A percentile compares a stretch with the other conserved stretches of the same genome.
These are phyloP conservation scores for Sparidentex hasta DNA, from an alignment of 2,797 vertebrate genomes.

Conservation along the genomic window DNA sequence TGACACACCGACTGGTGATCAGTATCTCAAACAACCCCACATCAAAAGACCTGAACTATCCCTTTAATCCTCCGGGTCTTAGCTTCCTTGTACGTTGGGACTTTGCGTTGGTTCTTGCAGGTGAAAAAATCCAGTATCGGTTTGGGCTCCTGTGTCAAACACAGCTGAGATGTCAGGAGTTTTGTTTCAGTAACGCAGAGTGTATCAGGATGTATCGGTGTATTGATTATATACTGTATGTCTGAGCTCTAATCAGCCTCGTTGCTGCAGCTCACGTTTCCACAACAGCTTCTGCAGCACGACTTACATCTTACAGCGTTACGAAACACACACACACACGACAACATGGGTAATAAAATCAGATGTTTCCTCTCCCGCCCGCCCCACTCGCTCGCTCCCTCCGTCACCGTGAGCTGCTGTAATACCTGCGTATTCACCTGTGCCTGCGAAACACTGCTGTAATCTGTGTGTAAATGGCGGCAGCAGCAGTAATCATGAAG, in stretches of 20 bases:
- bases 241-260: conserved; percentile 27
- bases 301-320: not conserved
- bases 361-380: not conserved
- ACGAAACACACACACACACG: not conserved
- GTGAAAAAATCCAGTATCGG: too few species aligned
- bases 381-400: not conserved
- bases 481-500: conserved; percentile 47
- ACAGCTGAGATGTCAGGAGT: too few species aligned
- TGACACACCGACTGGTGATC: too few species aligned
- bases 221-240: conserved; percentile 19
- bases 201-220: not conserved
- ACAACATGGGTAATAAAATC: not conserved
- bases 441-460: conserved; percentile 12
- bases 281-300: not conserved
- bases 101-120: too few species aligned
- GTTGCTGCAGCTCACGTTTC: conserved; percentile 38
- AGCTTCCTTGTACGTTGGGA: too few species aligned
- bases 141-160: too few species aligned
- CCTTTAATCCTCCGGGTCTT: too few species aligned
- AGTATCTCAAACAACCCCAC: too few species aligned
- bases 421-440: conserved; percentile 30
- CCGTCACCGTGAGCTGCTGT: not conserved
- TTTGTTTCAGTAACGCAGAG: too few species aligned
- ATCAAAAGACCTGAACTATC: too few species aligned
- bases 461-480: conserved; percentile 36